Conservation (phyloP, 2,888 invertebrate genomes). For the Perizoma flavofasciatum region DNA sequence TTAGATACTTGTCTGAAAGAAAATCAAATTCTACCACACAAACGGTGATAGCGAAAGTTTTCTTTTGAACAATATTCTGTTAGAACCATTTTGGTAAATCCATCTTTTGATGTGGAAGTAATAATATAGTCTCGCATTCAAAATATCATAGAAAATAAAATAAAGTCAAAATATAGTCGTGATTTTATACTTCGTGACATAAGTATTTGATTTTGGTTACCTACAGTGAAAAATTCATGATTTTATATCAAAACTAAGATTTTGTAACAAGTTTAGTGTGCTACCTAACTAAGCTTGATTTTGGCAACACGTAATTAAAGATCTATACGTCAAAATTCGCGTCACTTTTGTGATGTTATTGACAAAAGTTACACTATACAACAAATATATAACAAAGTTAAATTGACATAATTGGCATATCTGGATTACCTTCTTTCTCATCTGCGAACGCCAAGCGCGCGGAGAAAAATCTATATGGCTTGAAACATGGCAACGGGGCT, state of each 20-base stretch:
- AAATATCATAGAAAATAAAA: conserved; percentile 8
- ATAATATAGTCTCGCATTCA: not conserved
- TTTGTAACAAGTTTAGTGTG: no score
- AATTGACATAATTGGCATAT: conserved; percentile 57
- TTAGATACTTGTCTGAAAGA: no score
- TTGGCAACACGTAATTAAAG: no score
- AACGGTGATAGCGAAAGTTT: not conserved
- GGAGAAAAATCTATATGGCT: conserved; percentile 60
- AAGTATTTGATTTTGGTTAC: not conserved
- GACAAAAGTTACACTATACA: not conserved
- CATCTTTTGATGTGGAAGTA: not conserved
- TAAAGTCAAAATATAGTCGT: no score
- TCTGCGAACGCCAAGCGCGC: conserved; percentile 46
- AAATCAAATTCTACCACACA: not conserved
- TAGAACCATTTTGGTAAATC: not conserved
- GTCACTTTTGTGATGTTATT: no score
- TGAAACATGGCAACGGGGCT: conserved; percentile 37
- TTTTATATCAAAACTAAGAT: not conserved
- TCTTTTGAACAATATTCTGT: conserved; percentile 5
- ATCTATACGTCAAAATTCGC: no score
- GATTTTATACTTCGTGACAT: not conserved
- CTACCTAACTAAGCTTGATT: no score
- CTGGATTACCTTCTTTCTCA: conserved; percentile 59
- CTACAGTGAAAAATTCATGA: not conserved
- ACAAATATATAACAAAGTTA: conserved; percentile 45